phyloP scores from a whole-genome alignment of 1,140 invertebrate genomes.

The Mizuhopecten yessoensis region DNA sequence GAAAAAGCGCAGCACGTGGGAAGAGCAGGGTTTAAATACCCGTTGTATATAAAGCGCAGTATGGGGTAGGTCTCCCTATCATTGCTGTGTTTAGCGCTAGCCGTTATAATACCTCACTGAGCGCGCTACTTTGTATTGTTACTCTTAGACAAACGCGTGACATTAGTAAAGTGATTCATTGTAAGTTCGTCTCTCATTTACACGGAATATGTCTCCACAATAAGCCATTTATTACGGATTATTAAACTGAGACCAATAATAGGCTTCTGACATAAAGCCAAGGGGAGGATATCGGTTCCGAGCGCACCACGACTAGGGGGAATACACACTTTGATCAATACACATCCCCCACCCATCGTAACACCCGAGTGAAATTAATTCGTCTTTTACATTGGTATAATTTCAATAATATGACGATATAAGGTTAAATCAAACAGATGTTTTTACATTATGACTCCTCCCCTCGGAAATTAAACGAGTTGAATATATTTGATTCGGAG shows the following conservation, averaged over 20 bases:
- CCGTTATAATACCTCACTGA: neutral
- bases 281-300: neutral
- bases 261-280: neutral
- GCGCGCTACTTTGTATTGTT: neutral
- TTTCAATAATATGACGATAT: neutral
- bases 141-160: conserved; percentile 16
- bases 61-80: conserved; percentile 10
- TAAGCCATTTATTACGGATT: conserved; percentile 34
- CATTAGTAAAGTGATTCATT: conserved; percentile 28
- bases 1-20: neutral
- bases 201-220: neutral
- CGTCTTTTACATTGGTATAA: conserved; percentile 21
- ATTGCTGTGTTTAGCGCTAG: neutral
- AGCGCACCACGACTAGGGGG: neutral
- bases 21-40: neutral
- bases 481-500: neutral
- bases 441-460: neutral
- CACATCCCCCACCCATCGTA: neutral
- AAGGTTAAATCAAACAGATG: neutral
- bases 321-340: conserved; percentile 25
- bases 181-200: neutral
- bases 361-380: neutral
- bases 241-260: conserved; percentile 31
- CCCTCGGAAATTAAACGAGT: neutral
- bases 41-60: neutral